A percentile compares a stretch with the other conserved stretches of the same genome.
Evolutionary conservation across 35 echinoderm and acorn worm genomes (phyloP).

Genomic region (Stichopus chloronotus): DNA sequence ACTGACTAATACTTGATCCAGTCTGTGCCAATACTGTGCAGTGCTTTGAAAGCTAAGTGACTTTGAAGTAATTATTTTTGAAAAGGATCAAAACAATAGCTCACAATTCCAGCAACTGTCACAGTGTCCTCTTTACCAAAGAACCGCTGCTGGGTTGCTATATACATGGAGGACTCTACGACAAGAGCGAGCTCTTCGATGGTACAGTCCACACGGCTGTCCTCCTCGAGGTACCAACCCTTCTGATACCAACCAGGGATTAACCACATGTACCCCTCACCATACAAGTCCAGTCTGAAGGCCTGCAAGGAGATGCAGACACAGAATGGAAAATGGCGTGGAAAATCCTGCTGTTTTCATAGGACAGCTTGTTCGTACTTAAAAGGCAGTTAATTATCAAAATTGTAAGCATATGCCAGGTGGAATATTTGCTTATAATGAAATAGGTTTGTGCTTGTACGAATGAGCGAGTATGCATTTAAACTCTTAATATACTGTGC

Average conservation of each 20-base stretch:
- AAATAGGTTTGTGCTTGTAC: no score
- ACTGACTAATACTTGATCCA: no score
- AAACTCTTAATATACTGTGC: no score
- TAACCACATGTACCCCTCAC: constrained; percentile 47
- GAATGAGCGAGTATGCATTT: no score
- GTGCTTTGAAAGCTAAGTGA: no score
- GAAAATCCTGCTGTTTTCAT: no score
- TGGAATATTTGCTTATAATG: no score
- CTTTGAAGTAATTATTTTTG: no score
- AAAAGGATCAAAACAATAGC: background rate
- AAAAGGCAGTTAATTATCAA: no score
- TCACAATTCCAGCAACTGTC: constrained; percentile 35
- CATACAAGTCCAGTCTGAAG: constrained; percentile 40
- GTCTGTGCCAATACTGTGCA: no score
- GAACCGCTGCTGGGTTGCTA: background rate
- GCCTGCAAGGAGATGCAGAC: constrained; percentile 1
- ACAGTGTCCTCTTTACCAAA: constrained; percentile 14
- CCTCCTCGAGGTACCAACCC: constrained; percentile 1
- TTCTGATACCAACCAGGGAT: constrained; percentile 28
- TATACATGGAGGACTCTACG: constrained; percentile 38
- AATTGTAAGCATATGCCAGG: no score
- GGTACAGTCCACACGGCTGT: constrained; percentile 21
- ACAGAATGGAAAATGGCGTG: background rate
- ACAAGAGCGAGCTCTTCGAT: background rate
- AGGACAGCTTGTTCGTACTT: no score